Evolutionary conservation across 2,888 invertebrate species (phyloP).

Genomic region (Volucella inanis): DNA sequence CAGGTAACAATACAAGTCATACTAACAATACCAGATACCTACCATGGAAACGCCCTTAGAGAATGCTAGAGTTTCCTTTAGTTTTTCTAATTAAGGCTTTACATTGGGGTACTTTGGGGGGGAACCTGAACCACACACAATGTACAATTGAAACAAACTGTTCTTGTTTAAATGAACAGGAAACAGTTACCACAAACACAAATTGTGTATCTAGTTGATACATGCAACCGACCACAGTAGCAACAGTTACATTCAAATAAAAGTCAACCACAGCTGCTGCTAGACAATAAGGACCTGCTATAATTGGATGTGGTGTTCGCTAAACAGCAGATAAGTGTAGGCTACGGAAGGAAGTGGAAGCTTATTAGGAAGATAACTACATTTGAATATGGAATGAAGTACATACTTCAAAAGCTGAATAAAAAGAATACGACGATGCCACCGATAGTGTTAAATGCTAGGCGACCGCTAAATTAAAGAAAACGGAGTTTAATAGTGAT

Average conservation of each 20-base stretch:
- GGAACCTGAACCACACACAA: not conserved
- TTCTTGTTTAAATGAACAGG: constrained; percentile 9
- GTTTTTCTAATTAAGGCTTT: constrained; percentile 23
- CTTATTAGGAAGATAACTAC: not conserved
- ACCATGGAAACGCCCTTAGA: constrained; percentile 1
- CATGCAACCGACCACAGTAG: constrained; percentile 26
- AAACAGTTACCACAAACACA: constrained; percentile 23
- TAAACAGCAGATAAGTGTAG: not conserved
- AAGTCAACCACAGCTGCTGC: constrained; percentile 6
- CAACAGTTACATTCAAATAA: constrained; percentile 31
- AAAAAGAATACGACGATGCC: too few species aligned
- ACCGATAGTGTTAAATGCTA: too few species aligned
- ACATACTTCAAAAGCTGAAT: too few species aligned
- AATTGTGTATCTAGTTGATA: constrained; percentile 24
- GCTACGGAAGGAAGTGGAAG: not conserved
- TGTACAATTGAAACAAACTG: constrained; percentile 4
- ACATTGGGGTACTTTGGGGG: constrained; percentile 29
- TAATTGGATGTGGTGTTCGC: constrained; percentile 13
- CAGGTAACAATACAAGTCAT: too few species aligned
- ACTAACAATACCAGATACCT: constrained; percentile 28
- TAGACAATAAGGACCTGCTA: constrained; percentile 20
- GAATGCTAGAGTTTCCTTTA: constrained; percentile 15
- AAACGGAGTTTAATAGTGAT: too few species aligned
- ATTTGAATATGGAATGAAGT: not conserved
- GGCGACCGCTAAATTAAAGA: too few species aligned